Conservation (phyloP, 2,888 invertebrate species). For the Drosophila seclusa region DNA sequence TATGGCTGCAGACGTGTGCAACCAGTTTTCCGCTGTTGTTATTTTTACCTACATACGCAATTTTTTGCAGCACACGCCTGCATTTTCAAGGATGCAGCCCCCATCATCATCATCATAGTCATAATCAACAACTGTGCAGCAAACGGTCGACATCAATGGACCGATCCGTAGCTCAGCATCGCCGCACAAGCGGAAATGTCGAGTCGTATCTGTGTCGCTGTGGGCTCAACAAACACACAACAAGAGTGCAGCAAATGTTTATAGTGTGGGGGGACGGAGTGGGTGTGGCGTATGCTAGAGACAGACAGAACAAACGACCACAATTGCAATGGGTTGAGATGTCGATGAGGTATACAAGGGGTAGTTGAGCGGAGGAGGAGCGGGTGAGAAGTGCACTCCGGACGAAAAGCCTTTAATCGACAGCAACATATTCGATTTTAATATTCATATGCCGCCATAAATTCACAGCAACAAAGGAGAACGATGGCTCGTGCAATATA, state of each 20-base stretch:
- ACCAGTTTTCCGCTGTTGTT: slow-evolving; percentile 70
- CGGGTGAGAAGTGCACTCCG: slow-evolving; percentile 35
- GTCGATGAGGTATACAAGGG: background rate
- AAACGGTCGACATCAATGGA: slow-evolving; percentile 69
- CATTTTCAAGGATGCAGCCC: slow-evolving; percentile 66
- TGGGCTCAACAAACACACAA: slow-evolving; percentile 37
- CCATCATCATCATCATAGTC: slow-evolving; percentile 22
- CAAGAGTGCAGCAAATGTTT: slow-evolving; percentile 11
- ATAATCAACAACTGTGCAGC: slow-evolving; percentile 14
- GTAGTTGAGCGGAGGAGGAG: background rate
- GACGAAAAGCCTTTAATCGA: slow-evolving; percentile 82
- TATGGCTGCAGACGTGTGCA: slow-evolving; percentile 29
- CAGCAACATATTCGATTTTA: slow-evolving; percentile 83
- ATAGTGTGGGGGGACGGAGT: background rate
- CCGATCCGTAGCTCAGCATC: slow-evolving; percentile 56
- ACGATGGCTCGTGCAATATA: slow-evolving; percentile 50
- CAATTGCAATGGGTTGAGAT: slow-evolving; percentile 46
- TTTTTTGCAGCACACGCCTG: slow-evolving; percentile 44
- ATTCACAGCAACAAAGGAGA: slow-evolving; percentile 66
- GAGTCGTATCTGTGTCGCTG: slow-evolving; percentile 77
- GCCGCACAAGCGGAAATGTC: slow-evolving; percentile 76
- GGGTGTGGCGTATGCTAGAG: background rate
- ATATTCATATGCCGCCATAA: slow-evolving; percentile 83
- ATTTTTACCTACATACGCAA: slow-evolving; percentile 77
- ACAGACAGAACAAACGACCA: slow-evolving; percentile 55